Evolutionary conservation across 2,888 invertebrate species (phyloP).

Genomic region (Apamea sordens): DNA sequence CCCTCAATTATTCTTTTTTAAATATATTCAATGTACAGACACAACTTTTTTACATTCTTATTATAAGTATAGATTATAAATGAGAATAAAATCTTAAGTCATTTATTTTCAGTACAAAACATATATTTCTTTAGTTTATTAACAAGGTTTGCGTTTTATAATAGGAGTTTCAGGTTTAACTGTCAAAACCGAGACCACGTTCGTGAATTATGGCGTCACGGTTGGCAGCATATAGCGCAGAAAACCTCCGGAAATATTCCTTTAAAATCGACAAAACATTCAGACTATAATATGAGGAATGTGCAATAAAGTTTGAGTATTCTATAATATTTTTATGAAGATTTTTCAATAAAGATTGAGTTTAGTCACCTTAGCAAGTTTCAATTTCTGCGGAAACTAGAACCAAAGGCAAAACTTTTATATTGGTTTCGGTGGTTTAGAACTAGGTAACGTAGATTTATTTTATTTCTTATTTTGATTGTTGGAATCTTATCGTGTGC

Average conservation of each 20-base stretch:
- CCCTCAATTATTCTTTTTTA: no score
- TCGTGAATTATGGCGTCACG: slow-evolving; percentile 32
- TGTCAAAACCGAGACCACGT: slow-evolving; percentile 38
- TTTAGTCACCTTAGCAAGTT: neutral
- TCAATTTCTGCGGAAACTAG: neutral
- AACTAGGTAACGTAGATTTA: neutral
- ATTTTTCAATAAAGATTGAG: neutral
- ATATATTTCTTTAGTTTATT: slow-evolving; percentile 17
- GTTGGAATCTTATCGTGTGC: neutral
- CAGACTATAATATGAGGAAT: no score
- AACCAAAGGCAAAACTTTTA: neutral
- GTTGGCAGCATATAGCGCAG: neutral
- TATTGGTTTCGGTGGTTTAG: neutral
- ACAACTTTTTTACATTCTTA: no score
- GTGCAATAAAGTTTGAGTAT: neutral
- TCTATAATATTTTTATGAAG: neutral
- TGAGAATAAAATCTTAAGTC: neutral
- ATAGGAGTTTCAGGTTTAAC: slow-evolving; percentile 10
- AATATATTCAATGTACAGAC: no score
- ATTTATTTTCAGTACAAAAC: slow-evolving; percentile 9
- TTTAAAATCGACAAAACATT: neutral
- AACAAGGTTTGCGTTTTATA: slow-evolving; percentile 2
- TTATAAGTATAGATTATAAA: no score
- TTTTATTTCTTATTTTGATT: neutral
- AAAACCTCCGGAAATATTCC: neutral